Base-by-base conservation (phyloP, 2,797 vertebrate species). In the Anguilla obscura region DNA sequence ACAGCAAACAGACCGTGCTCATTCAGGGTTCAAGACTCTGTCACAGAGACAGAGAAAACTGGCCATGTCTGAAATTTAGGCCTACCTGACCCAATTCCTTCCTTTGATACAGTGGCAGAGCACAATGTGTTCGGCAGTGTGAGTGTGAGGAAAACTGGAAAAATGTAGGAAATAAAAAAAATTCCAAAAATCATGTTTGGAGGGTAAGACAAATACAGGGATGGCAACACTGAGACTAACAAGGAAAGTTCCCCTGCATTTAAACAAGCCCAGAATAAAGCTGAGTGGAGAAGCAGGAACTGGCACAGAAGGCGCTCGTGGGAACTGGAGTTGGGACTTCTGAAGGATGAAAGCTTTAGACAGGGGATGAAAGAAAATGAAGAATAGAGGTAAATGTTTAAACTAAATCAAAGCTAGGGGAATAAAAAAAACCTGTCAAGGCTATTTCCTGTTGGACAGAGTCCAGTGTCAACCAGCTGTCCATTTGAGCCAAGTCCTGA, bases 381-480 rank as follows among this genome's bases (percentile, higher is more conserved):
- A 48, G 45, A 48, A 82, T 48, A 82, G 79, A 82, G 18, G 79
- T 82, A 82, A 48, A 82, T 48, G 40, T 82, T 82, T 50, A n/a
- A 82, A 82, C 45, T 58, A 21, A 85, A 85, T 85, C 56, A 58
- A 58, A 58, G 52, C 40, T 82, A 58, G 56, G 8, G 12, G 52
- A n/a, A 24, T 30, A 14, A 56, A 85, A 14, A 58, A 56, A 69
- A 69, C n/a, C 63, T 30, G 83, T 58, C 50, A 85, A 60, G 84
- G 10, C 30, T 5, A 60, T 85, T 58, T 85, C 84, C 84, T 85
- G 84, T 36, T 85, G 84, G 52, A 85, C 27, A 21, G 52, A 85
- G 54, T 85, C 84, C 84, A 85, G 84, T 50, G 79, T 50, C 79
- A n/a, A 82, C 40, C 79, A 82, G 79, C 79, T 48, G 79, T 50